Percentiles rank a stretch among this genome's conserved stretches.
These are phyloP conservation scores for Phaenicophaeus curvirostris DNA, from an alignment of 2,797 vertebrate genomes.

Conservation along the genomic window DNA sequence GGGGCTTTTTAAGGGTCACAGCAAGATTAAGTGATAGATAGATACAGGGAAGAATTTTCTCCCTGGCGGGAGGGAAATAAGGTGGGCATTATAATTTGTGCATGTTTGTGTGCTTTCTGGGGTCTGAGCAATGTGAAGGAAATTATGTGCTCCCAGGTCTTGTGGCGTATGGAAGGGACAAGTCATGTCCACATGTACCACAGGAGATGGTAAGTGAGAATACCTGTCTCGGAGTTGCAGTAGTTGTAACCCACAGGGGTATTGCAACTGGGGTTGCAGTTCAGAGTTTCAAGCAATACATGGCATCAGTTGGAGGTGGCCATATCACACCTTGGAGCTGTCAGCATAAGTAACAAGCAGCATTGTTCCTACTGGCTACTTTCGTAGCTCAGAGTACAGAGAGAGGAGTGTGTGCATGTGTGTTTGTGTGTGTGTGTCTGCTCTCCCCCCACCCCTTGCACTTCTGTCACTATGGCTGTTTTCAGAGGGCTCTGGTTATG, in stretches of 20 bases:
- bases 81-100: neutral
- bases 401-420: too few relatives aligned
- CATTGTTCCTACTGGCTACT: rapidly evolving
- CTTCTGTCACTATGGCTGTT: neutral
- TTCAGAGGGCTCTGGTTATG: neutral
- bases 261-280: neutral
- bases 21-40: neutral
- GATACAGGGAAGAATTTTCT: neutral
- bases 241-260: neutral
- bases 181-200: neutral
- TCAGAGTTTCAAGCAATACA: neutral
- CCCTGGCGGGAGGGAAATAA: neutral
- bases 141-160: neutral
- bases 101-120: neutral
- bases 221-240: neutral
- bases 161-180: neutral
- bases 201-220: neutral
- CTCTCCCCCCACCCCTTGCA: too few relatives aligned
- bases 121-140: neutral
- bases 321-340: neutral
- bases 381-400: neutral
- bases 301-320: neutral
- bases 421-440: too few relatives aligned
- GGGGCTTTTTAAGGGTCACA: neutral
- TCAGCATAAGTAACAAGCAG: rapidly evolving